A percentile compares a stretch with the other conserved stretches of the same genome.
Evolutionary conservation across 2,113 vertebrate genomes (phyloP).

Genomic region (Pangasianodon gigas): DNA sequence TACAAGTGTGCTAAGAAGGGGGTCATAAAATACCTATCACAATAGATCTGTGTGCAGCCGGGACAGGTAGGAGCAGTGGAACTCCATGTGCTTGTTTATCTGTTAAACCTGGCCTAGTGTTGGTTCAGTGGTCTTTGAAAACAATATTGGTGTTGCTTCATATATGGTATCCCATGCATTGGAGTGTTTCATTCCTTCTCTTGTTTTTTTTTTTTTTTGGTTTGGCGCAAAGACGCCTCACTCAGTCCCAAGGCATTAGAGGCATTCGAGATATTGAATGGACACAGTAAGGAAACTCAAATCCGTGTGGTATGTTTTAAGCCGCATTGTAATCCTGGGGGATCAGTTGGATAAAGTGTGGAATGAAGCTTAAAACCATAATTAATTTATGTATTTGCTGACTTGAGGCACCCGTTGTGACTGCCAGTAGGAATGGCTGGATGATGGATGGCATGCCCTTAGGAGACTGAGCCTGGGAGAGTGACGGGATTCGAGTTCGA

Average conservation of each 20-base stretch:
- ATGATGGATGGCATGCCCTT: constrained; percentile 67
- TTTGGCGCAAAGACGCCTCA: constrained; percentile 6
- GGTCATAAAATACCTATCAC: constrained; percentile 63
- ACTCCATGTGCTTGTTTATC: constrained; percentile 48
- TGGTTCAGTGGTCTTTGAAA: constrained; percentile 2
- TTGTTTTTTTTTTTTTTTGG: not conserved
- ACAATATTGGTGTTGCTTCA: constrained; percentile 14
- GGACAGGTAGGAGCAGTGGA: constrained; percentile 60
- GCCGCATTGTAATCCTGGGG: constrained; percentile 74
- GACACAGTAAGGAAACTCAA: constrained; percentile 45
- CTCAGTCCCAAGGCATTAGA: constrained; percentile 28
- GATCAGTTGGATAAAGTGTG: constrained; percentile 78
- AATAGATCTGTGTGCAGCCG: not conserved
- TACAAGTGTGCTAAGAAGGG: constrained; percentile 65
- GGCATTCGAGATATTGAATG: constrained; percentile 44
- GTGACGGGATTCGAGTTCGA: constrained; percentile 18
- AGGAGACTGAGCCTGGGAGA: constrained; percentile 44
- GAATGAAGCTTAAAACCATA: constrained; percentile 80
- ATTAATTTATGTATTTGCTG: constrained; percentile 83
- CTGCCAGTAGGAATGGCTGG: constrained; percentile 66
- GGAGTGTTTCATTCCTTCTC: not conserved
- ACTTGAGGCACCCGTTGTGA: constrained; percentile 72
- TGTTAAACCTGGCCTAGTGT: constrained; percentile 27
- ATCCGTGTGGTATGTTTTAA: constrained; percentile 65
- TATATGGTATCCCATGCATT: not conserved